These are phyloP conservation scores for Ormyrus thymus DNA, from an alignment of 2,888 invertebrate species.

Conservation along the genomic window DNA sequence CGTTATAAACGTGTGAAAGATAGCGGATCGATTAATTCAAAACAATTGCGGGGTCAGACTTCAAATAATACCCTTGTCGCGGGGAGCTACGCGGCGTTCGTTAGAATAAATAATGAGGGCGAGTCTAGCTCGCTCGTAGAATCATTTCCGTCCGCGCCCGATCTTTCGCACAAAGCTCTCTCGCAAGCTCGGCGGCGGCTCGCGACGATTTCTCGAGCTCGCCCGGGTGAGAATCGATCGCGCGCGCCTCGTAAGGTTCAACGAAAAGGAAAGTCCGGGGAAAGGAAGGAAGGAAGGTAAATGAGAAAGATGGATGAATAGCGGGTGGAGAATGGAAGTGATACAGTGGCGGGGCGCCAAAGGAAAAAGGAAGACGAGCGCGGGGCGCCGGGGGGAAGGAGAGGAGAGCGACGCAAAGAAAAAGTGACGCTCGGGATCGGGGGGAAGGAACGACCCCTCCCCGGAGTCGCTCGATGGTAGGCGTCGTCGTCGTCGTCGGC, in stretches of 20 bases:
- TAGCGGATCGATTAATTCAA: too few species aligned
- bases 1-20: too few species aligned
- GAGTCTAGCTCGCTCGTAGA: too few species aligned
- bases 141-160: background rate
- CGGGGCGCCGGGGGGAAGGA: background rate
- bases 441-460: conserved; percentile 19
- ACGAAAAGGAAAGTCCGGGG: conserved; percentile 19
- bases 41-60: too few species aligned
- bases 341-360: background rate
- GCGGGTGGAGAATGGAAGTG: background rate
- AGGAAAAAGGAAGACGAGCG: conserved; percentile 1
- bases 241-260: conserved; percentile 14
- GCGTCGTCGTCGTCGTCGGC: conserved; percentile 37
- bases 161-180: background rate
- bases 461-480: conserved; percentile 48
- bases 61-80: too few species aligned
- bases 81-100: too few species aligned
- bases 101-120: too few species aligned
- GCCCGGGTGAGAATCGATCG: conserved; percentile 63
- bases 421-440: conserved; percentile 13
- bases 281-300: conserved; percentile 17
- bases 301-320: conserved; percentile 24
- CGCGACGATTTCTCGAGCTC: conserved; percentile 58
- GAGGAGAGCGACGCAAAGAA: background rate
- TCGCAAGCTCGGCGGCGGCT: conserved; percentile 20